phyloP scores from a whole-genome alignment of 2,113 vertebrate genomes.

The Raja brachyura region DNA sequence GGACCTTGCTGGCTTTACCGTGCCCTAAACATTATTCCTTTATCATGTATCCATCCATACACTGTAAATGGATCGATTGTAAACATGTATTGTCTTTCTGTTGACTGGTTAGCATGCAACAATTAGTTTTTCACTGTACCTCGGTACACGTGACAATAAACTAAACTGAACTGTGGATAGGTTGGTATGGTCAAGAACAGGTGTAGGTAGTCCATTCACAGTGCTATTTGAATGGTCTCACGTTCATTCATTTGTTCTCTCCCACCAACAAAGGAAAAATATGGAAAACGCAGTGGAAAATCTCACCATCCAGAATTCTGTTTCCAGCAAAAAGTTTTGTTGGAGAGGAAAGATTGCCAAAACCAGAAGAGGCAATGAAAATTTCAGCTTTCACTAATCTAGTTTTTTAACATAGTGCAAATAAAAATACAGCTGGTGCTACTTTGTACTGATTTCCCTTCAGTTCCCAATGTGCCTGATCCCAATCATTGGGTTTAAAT shows the following conservation, averaged over 20 bases:
- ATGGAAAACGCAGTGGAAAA: neutral
- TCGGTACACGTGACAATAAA: too few species aligned
- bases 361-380: neutral
- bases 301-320: neutral
- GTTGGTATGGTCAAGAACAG: neutral
- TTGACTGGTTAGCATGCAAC: too few species aligned
- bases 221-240: too few species aligned
- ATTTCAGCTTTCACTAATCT: neutral
- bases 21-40: too few species aligned
- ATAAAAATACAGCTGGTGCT: neutral
- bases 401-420: neutral
- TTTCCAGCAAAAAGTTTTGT: neutral
- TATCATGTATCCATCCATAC: too few species aligned
- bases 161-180: neutral
- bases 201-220: neutral
- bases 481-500: neutral
- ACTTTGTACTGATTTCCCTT: neutral
- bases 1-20: too few species aligned
- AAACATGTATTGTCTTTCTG: too few species aligned
- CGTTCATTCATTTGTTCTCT: neutral
- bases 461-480: neutral
- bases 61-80: too few species aligned
- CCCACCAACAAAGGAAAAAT: neutral
- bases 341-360: neutral
- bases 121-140: too few species aligned